phyloP scores from a whole-genome alignment of 2,113 vertebrate genomes.

The Xenopus borealis region DNA sequence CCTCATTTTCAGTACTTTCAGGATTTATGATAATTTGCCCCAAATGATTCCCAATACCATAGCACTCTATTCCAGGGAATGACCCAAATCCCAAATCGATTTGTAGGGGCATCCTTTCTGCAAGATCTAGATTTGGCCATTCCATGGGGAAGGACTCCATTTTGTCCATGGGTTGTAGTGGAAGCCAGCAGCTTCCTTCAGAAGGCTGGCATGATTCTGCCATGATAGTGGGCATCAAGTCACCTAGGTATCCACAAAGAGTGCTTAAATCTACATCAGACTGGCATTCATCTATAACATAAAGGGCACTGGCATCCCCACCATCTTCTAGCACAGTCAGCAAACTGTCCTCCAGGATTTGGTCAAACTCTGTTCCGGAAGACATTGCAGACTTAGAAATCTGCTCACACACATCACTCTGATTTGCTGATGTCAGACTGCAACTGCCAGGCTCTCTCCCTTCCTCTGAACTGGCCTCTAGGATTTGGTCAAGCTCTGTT shows the following conservation, averaged over 20 bases:
- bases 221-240: background rate
- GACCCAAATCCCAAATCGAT: slow-evolving; percentile 17
- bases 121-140: slow-evolving; percentile 5
- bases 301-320: background rate
- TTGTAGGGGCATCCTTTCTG: background rate
- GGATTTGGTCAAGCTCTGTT: background rate
- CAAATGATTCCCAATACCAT: slow-evolving; percentile 14
- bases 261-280: slow-evolving; percentile 13
- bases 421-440: background rate
- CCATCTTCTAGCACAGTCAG: background rate
- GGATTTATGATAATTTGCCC: slow-evolving; percentile 19
- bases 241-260: slow-evolving; percentile 15
- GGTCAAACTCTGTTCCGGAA: slow-evolving; percentile 2
- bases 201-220: slow-evolving; percentile 1
- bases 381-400: background rate
- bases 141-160: background rate
- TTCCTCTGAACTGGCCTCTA: background rate
- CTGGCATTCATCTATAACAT: slow-evolving; percentile 12
- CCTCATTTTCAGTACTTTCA: background rate
- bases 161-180: slow-evolving; percentile 1
- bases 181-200: slow-evolving; percentile 3
- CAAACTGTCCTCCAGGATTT: slow-evolving; percentile 7
- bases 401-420: background rate
- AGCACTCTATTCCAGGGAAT: slow-evolving; percentile 29
- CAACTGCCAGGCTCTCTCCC: background rate